Evolutionary conservation across 2,113 vertebrate genomes (phyloP), one percentile per base, ranked within the genome.

Genomic region (Falcunculus frontatus): DNA sequence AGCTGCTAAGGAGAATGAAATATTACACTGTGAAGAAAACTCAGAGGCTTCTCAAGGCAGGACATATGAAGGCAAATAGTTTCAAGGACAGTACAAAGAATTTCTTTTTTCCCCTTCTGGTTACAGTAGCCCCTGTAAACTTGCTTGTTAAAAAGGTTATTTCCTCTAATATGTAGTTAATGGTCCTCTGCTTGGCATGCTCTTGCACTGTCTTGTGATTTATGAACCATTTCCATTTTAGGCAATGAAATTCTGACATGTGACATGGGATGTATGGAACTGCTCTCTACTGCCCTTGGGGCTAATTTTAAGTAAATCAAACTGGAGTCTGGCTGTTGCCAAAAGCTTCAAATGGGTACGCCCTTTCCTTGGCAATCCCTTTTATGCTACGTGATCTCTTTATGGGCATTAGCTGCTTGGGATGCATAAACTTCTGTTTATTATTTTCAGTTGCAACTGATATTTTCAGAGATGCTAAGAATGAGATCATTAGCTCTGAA

Each of bases 401-500:
- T 29, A 92, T 6, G 21, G 32, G 37, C 46, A 70, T 94, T 87
- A 95, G 65, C 74, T 83, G 33, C n/a, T 79, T 13, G n/a, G 74
- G 82, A 64, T 62, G 44, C 49, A 69, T 46, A 27, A 84, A 75
- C 21, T 86, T 65, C 59, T 20, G 6, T 92, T 88, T 74, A 86
- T 84, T 53, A 49, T 93, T 88, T 92, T 83, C 2, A 3, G 67
- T 73, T 90, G 67, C 39, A 68, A 73, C 20, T 22, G 59, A 62
- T 83, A 73, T 55, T 89, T 95, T 90, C 82, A 62, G 90, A 88
- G 76, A 93, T 69, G 55, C 19, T 73, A 86, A 77, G 76, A 89
- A 76, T 10, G 25, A 85, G 68, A 74, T 93, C 50, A 55, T 86
- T 88, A 90, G 50, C 84, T 93, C 67, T 86, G 75, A 94, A 92